Evolutionary conservation across 1,140 invertebrate species (phyloP).

Genomic region (Cydia amplana): DNA sequence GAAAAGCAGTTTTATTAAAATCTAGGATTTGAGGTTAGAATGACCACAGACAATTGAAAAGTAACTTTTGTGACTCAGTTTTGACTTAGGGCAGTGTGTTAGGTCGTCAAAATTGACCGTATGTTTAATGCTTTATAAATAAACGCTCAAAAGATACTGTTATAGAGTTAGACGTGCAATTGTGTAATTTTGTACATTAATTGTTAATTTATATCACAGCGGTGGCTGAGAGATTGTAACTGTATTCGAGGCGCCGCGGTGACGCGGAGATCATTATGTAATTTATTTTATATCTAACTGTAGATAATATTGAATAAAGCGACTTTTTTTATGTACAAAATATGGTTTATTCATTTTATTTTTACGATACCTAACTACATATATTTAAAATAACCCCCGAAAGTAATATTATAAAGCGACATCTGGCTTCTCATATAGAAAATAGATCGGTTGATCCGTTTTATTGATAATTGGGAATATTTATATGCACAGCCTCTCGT

Average conservation of each 20-base stretch:
- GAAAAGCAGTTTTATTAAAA: neutral
- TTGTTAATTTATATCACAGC: conserved; percentile 27
- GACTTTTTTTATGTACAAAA: conserved; percentile 74
- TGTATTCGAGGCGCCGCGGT: conserved; percentile 63
- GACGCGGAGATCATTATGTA: conserved; percentile 65
- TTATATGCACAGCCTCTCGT: too few species aligned
- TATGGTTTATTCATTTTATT: conserved; percentile 43
- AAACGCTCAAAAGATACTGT: conserved; percentile 33
- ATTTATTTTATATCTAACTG: conserved; percentile 79
- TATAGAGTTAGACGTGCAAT: conserved; percentile 32
- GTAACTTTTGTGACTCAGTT: conserved; percentile 26
- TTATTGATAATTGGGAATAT: too few species aligned
- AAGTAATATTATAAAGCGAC: neutral
- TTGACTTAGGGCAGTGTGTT: neutral
- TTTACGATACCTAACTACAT: neutral
- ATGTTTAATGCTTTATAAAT: conserved; percentile 30
- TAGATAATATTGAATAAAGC: conserved; percentile 74
- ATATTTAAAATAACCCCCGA: neutral
- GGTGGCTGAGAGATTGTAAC: conserved; percentile 47
- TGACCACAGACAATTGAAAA: conserved; percentile 25
- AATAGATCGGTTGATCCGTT: too few species aligned
- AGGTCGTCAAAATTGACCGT: conserved; percentile 15
- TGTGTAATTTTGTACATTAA: conserved; percentile 33
- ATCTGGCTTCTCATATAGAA: neutral
- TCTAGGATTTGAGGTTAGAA: neutral